Evolutionary conservation across 2,797 vertebrate genomes (phyloP), one percentile per base, ranked within the genome.

Genomic region (Thaleichthys pacificus): DNA sequence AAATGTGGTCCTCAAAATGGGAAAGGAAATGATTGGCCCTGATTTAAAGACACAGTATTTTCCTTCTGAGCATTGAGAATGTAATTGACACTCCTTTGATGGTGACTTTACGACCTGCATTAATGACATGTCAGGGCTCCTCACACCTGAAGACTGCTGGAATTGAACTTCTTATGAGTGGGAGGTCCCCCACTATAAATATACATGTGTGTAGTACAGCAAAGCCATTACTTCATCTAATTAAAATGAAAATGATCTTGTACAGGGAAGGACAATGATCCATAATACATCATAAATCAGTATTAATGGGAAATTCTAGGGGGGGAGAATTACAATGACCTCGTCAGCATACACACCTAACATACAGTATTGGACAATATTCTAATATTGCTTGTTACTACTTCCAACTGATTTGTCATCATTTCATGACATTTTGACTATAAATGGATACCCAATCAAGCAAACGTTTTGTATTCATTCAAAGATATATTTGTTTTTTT

Each of bases 221-320:
- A 81, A 86, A 85, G 75, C 81, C 74, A 91, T 89, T 88, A 88
- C 81, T 80, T 84, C 66, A 75, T 83, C 84, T 89, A 81, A 91
- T 92, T 90, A 90, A 32, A 75, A 79, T 74, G 70, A 73, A 62
- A 82, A 87, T 88, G 84, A 89, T 84, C 81, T 85, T 77, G 58
- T 76, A 81, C 77, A 85, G 70, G 66, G 66, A 78, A 68, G 61
- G 78, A 14, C 0, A 62, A 76, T 82, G 83, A 89, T 88, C 38
- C 75, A 87, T 86, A 42, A 70, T 54, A 1, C 76, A 64, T 85
- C 72, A 85, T 79, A 70, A 61, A 81, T 85, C 78, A 17, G 77
- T 75, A 70, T 71, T 77, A 84, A 66, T 66, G 70, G 80, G 80
- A 82, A 30, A 54, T 5, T 38, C 28, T 61, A 54, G 62, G 51